phyloP scores from a whole-genome alignment of 1,140 invertebrate genomes.

The Listronotus oregonensis region DNA sequence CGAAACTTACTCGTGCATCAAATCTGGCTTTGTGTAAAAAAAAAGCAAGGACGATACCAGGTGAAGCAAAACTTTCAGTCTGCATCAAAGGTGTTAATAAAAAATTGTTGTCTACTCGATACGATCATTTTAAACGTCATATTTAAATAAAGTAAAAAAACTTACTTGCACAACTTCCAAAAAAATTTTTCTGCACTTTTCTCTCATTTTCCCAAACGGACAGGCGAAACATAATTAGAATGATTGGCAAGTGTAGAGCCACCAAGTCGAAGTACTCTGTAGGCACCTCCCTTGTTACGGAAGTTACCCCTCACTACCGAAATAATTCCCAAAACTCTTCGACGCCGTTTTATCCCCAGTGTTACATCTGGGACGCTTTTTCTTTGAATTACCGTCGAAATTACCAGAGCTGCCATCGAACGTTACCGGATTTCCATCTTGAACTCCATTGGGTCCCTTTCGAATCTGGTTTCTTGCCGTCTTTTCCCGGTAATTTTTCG shows the following conservation, averaged over 20 bases:
- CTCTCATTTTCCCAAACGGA: slow-evolving; percentile 63
- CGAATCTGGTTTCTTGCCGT: not conserved
- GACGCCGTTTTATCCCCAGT: slow-evolving; percentile 30
- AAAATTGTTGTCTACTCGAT: too few species aligned
- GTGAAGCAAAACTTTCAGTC: too few species aligned
- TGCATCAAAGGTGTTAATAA: too few species aligned
- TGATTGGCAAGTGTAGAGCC: slow-evolving; percentile 62
- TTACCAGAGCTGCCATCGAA: not conserved
- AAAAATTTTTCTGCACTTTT: slow-evolving; percentile 64
- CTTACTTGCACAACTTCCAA: slow-evolving; percentile 63
- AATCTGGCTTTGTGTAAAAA: too few species aligned
- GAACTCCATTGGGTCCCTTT: not conserved
- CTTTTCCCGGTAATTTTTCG: not conserved
- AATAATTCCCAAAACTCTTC: slow-evolving; percentile 15
- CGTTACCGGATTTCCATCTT: not conserved
- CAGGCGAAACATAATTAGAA: slow-evolving; percentile 64
- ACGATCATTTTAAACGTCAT: too few species aligned
- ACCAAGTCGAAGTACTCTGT: slow-evolving; percentile 62
- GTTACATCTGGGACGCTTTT: slow-evolving; percentile 27
- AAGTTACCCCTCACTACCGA: slow-evolving; percentile 7
- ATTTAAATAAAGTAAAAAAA: too few species aligned
- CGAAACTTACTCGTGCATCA: too few species aligned
- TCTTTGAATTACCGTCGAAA: slow-evolving; percentile 1
- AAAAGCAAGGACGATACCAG: too few species aligned
- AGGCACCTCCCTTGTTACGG: not conserved